Conservation (phyloP, 2,888 invertebrate species). For the Volucella inflata region DNA sequence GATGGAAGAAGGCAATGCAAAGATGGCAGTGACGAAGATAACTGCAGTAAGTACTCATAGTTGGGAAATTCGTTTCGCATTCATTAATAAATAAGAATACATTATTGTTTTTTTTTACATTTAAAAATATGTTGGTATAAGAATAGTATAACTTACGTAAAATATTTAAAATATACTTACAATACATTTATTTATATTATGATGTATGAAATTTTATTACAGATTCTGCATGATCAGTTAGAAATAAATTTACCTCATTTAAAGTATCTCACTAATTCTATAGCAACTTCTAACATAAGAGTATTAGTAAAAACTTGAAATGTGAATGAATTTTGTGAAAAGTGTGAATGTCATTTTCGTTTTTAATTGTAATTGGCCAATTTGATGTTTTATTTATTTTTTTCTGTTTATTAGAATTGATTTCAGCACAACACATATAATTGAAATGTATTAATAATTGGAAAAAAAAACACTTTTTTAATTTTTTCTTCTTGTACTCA, state of each 20-base stretch:
- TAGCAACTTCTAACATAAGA: background rate
- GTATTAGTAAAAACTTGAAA: background rate
- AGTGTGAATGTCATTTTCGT: conserved; percentile 29
- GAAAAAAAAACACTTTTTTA: no score
- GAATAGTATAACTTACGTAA: background rate
- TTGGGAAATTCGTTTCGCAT: background rate
- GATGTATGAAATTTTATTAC: conserved; percentile 19
- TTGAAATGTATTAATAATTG: no score
- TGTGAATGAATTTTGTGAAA: conserved; percentile 16
- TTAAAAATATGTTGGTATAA: background rate
- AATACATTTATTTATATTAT: background rate
- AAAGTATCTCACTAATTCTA: background rate
- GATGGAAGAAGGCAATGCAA: conserved; percentile 85
- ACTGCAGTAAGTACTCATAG: conserved; percentile 84
- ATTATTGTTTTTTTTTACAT: background rate
- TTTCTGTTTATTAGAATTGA: background rate
- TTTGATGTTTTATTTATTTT: conserved; percentile 47
- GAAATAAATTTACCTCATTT: conserved; percentile 34
- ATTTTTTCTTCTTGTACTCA: no score
- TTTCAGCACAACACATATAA: background rate
- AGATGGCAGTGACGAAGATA: conserved; percentile 85
- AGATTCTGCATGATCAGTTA: conserved; percentile 57
- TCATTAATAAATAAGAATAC: background rate
- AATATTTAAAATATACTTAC: background rate
- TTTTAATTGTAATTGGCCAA: conserved; percentile 31